Evolutionary conservation across 2,113 vertebrate species (phyloP).

Genomic region (Pholis gunnellus): DNA sequence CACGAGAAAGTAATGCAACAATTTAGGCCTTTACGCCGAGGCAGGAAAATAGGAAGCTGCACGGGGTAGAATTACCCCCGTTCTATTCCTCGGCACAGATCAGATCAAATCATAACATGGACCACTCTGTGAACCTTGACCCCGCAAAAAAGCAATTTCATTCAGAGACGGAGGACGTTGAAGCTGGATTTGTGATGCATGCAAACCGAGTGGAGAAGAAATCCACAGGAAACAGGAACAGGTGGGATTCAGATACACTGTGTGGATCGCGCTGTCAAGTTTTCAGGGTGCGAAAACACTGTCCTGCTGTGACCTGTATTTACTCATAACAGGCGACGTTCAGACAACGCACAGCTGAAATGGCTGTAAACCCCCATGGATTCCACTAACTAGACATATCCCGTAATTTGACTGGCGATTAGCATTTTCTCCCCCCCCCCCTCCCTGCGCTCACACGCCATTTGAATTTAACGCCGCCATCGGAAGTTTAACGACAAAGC

Average conservation of each 20-base stretch:
- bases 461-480: slow-evolving; percentile 48
- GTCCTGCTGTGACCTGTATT: slow-evolving; percentile 1
- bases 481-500: slow-evolving; percentile 51
- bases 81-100: slow-evolving; percentile 64
- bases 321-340: background rate
- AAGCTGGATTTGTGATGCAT: slow-evolving; percentile 44
- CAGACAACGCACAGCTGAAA: slow-evolving; percentile 8
- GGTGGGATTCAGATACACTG: slow-evolving; percentile 13
- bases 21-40: slow-evolving; percentile 21
- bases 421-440: slow-evolving; percentile 25
- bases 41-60: slow-evolving; percentile 48
- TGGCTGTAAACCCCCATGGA: slow-evolving; percentile 18
- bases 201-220: slow-evolving; percentile 49
- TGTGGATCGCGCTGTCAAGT: background rate
- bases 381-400: slow-evolving; percentile 26
- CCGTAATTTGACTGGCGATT: slow-evolving; percentile 42
- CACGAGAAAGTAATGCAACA: slow-evolving; percentile 18
- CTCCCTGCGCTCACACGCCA: slow-evolving; percentile 7
- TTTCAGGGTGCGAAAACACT: slow-evolving; percentile 6
- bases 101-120: slow-evolving; percentile 72
- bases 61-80: slow-evolving; percentile 54
- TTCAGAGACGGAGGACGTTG: slow-evolving; percentile 72
- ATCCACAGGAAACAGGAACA: slow-evolving; percentile 46
- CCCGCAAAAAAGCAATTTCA: slow-evolving; percentile 75
- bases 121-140: slow-evolving; percentile 69